Base-by-base conservation (phyloP, 2,113 vertebrate species). In the Phalacrocorax aristotelis region DNA sequence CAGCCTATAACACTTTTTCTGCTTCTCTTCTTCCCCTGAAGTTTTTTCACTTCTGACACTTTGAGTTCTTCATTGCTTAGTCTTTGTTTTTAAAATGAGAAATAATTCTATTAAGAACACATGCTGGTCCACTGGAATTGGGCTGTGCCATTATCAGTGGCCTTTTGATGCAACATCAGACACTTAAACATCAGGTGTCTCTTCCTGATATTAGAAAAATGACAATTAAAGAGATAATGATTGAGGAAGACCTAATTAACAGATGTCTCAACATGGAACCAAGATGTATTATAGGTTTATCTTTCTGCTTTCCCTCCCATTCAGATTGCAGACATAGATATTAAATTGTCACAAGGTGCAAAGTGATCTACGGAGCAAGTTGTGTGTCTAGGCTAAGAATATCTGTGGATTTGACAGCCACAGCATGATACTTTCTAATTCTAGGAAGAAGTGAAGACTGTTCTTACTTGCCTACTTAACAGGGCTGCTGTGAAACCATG, bases 201-300 rank as follows among this genome's bases (percentile, higher is more conserved):
- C 66, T 57, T 91, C 51, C 60, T 90, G 60, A 69, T 71, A 77
- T 30, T 70, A 89, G 55, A 77, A 83, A 95, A 93, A 66, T 86
- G 36, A 30, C 85, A 83, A 36, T 93, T 96, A 96, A 83, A 83
- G 62, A 83, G 79, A 71, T 75, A 58, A 32, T 91, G 83, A 83
- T 51, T 81, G 71, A 85, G 40, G 48, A 90, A 36, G 54, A 79
- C n/a, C 51, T 92, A 91, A 90, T 84, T 86, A 87, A 89, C 7
- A 51, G 55, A 87, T 20, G 25, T 42, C 71, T 77, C 26, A 65
- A 49, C 58, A 27, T 55, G 21, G 13, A 80, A 25, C 40, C 80
- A 44, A 84, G 48, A 52, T 52, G 38, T 38, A 12, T 34, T 82
- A 15, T 19, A 34, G 62, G 32, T 77, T 81, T 82, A 26, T 82